phyloP scores from a whole-genome alignment of 2,888 invertebrate species.

The Cecidostiba fungosa region DNA sequence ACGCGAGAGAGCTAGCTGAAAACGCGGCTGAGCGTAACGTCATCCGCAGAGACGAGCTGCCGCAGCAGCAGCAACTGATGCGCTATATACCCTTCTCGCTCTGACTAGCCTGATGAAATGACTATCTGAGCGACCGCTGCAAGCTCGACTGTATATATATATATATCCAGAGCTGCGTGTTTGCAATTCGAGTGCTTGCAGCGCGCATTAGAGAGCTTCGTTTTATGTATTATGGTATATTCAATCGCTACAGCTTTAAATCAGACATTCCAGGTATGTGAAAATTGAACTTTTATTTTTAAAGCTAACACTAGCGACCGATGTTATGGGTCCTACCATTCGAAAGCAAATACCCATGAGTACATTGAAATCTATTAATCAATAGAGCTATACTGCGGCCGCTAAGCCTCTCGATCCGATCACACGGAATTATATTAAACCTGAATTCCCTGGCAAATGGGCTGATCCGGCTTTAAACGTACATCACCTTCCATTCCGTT shows the following conservation, averaged over 20 bases:
- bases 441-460: not conserved
- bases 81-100: not conserved
- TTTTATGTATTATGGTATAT: not conserved
- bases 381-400: not conserved
- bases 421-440: constrained; percentile 14
- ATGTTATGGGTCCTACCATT: not conserved
- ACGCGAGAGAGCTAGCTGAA: constrained; percentile 3
- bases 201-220: not conserved
- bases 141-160: not conserved
- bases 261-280: too few species aligned
- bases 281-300: too few species aligned
- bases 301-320: too few species aligned
- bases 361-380: constrained; percentile 13
- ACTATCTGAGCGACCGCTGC: constrained; percentile 26
- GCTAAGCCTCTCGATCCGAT: constrained; percentile 4
- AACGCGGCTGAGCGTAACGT: constrained; percentile 31
- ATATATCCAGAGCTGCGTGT: not conserved
- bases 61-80: not conserved
- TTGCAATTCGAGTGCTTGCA: not conserved
- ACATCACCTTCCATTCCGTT: not conserved
- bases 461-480: not conserved
- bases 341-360: not conserved
- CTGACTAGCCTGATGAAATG: constrained; percentile 20
- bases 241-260: too few species aligned
- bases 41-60: constrained; percentile 32